Conservation (phyloP, 2,113 vertebrate genomes). For the Barnardius zonarius region DNA sequence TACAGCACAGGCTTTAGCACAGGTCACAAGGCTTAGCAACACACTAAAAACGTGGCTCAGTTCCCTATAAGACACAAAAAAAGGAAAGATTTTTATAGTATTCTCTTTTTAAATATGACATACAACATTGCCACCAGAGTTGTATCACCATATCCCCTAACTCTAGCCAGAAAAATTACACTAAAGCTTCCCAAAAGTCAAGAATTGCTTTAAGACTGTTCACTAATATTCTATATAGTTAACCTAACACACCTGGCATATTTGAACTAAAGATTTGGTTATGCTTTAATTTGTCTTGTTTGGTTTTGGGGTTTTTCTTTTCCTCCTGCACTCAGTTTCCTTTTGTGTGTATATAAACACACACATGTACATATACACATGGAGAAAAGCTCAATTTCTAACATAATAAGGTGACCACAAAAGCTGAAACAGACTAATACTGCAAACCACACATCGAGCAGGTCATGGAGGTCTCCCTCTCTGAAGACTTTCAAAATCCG, state of each 20-base stretch:
- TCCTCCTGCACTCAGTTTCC: not conserved
- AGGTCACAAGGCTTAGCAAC: not conserved
- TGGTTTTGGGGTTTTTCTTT: not conserved
- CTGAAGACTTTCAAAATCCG: no score
- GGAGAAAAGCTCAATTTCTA: not conserved
- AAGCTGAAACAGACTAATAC: not conserved
- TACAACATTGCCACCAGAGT: not conserved
- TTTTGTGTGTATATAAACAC: not conserved
- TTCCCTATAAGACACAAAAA: not conserved
- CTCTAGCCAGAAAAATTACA: not conserved
- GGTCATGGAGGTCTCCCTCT: no score
- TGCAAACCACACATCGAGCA: not conserved
- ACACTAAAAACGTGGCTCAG: not conserved
- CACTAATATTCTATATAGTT: not conserved
- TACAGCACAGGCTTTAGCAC: not conserved
- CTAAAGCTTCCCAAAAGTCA: not conserved
- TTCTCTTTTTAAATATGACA: not conserved
- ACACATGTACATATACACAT: not conserved
- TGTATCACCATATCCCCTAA: not conserved
- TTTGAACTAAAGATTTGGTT: not conserved
- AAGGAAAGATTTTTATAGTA: not conserved
- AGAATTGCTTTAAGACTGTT: not conserved
- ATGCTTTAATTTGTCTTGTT: not conserved
- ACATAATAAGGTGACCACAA: not conserved
- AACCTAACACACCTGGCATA: not conserved